Evolutionary conservation across 2,113 vertebrate species (phyloP).

Genomic region (Carlito syrichta): DNA sequence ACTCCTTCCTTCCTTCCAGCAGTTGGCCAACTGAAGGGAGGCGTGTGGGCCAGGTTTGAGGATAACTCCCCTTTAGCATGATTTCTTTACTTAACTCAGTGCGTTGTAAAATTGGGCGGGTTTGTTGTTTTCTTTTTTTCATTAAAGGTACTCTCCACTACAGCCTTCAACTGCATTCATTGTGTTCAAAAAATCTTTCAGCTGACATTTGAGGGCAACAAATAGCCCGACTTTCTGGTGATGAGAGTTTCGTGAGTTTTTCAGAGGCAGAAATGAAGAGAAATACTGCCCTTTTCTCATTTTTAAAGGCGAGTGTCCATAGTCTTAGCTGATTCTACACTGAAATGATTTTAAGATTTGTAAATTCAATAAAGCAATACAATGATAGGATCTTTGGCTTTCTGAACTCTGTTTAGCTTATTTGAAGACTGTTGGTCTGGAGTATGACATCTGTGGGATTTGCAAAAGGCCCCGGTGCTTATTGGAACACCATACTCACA

Average conservation of each 20-base stretch:
- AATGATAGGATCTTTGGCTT: neutral
- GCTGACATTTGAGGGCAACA: conserved; percentile 14
- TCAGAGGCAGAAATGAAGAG: neutral
- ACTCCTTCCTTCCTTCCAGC: neutral
- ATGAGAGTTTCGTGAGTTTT: conserved; percentile 7
- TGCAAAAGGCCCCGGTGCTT: neutral
- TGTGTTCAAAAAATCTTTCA: neutral
- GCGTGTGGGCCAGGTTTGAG: neutral
- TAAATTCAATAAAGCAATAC: neutral
- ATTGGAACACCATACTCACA: neutral
- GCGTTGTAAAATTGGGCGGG: neutral
- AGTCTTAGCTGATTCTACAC: neutral
- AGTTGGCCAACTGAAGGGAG: neutral
- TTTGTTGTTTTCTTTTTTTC: neutral
- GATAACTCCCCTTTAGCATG: neutral
- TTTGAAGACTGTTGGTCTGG: conserved; percentile 4
- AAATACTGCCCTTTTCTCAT: neutral
- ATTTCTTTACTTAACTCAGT: conserved; percentile 13
- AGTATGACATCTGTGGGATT: neutral
- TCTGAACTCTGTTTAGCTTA: neutral
- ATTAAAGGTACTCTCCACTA: neutral
- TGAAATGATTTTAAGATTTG: neutral
- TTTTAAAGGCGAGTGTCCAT: neutral
- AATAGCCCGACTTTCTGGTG: conserved; percentile 20
- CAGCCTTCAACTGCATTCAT: neutral